A percentile compares a stretch with the other conserved stretches of the same genome.
phyloP scores from a whole-genome alignment of 2,888 invertebrate genomes.

The Tenthredo notha region DNA sequence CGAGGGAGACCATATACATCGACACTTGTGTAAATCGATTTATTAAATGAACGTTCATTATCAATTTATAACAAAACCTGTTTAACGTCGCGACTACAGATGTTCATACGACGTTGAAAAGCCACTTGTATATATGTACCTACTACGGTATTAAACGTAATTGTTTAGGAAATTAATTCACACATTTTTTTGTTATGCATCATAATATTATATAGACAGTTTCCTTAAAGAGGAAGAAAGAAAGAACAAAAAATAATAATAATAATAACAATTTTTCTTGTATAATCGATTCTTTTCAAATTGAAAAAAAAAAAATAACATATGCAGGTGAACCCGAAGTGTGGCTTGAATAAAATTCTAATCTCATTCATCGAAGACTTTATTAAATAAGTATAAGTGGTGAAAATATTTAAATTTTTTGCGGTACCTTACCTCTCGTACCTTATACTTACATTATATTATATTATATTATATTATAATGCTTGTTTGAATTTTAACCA shows the following conservation, averaged over 20 bases:
- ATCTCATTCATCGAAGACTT: neutral
- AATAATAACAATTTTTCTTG: too few species aligned
- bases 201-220: neutral
- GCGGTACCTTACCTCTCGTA: too few species aligned
- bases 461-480: neutral
- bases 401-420: constrained; percentile 31
- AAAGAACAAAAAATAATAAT: neutral
- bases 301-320: neutral
- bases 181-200: neutral
- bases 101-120: constrained; percentile 10
- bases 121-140: neutral
- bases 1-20: constrained; percentile 43
- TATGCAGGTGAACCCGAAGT: neutral
- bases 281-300: neutral
- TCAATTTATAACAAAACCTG: constrained; percentile 29
- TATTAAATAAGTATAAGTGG: neutral
- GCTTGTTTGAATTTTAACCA: neutral
- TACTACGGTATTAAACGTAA: neutral
- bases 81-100: constrained; percentile 25
- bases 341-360: constrained; percentile 27
- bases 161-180: neutral
- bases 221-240: too few species aligned
- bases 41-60: constrained; percentile 28
- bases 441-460: neutral
- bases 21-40: constrained; percentile 71